A percentile compares a stretch with the other conserved stretches of the same genome.
Conservation (phyloP, 2,113 vertebrate species). For the Kobus ellipsiprymnus region DNA sequence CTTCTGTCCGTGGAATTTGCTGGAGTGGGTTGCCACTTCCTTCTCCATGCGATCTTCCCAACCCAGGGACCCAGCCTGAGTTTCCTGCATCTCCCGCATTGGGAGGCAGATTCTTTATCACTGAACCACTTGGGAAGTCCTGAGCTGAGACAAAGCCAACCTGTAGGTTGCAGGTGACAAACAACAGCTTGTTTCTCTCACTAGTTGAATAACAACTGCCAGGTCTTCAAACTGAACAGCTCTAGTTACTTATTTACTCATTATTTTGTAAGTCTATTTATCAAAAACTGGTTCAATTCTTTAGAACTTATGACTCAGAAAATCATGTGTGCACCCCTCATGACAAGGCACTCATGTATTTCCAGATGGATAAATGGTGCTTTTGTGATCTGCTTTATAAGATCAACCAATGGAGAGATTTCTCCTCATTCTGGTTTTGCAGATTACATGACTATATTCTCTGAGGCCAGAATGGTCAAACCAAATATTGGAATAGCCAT, state of each 20-base stretch:
- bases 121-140: neutral
- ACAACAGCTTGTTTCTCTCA: neutral
- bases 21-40: neutral
- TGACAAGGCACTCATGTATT: neutral
- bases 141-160: neutral
- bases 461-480: neutral
- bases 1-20: neutral
- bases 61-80: neutral
- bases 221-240: neutral
- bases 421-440: neutral
- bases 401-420: neutral
- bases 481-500: neutral
- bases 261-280: neutral
- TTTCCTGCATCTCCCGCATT: neutral
- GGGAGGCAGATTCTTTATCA: neutral
- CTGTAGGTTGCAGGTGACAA: neutral
- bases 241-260: neutral
- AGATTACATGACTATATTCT: neutral
- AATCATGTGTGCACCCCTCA: neutral
- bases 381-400: neutral
- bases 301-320: neutral
- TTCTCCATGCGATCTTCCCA: fast-evolving
- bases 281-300: neutral
- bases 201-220: neutral
- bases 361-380: neutral